These are phyloP conservation scores for Chloroceryle amazona DNA, from an alignment of 2,797 vertebrate genomes.

Conservation along the genomic window DNA sequence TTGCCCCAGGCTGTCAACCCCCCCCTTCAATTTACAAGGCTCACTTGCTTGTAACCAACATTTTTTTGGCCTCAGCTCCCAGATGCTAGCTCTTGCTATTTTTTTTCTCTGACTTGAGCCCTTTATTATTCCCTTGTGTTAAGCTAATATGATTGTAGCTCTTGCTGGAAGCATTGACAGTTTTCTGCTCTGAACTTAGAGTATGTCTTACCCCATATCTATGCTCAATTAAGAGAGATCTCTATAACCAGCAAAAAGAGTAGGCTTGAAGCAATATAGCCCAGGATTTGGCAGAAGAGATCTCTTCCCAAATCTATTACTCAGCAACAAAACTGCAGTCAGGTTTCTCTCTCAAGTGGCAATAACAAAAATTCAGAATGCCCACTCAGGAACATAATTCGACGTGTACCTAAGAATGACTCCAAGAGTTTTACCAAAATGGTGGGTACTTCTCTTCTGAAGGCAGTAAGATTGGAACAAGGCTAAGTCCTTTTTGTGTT, in stretches of 20 bases:
- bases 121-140: constrained; percentile 33
- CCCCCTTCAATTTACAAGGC: constrained; percentile 30
- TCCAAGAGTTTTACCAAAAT: neutral
- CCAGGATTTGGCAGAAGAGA: neutral
- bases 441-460: neutral
- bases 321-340: neutral
- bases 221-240: neutral
- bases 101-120: neutral
- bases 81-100: neutral
- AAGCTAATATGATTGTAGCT: constrained; percentile 2
- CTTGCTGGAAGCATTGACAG: neutral
- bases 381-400: neutral
- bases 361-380: neutral
- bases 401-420: neutral
- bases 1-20: neutral
- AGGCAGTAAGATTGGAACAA: neutral
- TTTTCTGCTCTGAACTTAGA: neutral
- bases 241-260: neutral
- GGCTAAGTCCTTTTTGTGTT: neutral
- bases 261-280: neutral
- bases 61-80: neutral
- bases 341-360: neutral
- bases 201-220: neutral
- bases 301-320: neutral
- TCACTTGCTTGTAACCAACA: neutral